A percentile compares a stretch with the other conserved stretches of the same genome.
Conservation (phyloP, 2,888 invertebrate species). For the Eremobia ochroleuca region DNA sequence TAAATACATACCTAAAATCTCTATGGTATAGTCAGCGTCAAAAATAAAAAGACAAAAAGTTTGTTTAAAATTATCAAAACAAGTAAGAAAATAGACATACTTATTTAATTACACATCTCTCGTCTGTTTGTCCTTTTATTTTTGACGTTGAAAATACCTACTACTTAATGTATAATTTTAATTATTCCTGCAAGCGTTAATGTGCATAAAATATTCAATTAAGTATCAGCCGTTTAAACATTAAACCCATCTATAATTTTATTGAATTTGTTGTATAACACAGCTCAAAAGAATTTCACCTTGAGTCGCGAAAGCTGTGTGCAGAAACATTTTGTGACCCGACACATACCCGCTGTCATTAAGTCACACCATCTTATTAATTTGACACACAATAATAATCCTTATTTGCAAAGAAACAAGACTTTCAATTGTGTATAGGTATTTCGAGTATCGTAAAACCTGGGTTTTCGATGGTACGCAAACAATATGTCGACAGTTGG, state of each 20-base stretch:
- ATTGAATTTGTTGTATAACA: constrained; percentile 52
- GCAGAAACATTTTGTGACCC: constrained; percentile 64
- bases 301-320: constrained; percentile 81
- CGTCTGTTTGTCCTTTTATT: not conserved
- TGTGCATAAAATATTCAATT: constrained; percentile 60
- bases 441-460: constrained; percentile 18
- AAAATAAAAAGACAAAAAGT: not conserved
- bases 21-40: not conserved
- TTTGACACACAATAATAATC: constrained; percentile 33
- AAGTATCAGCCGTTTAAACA: constrained; percentile 37
- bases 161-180: not conserved
- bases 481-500: constrained; percentile 40
- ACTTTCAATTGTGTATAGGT: not conserved
- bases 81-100: not conserved
- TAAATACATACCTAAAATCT: not conserved
- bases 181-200: constrained; percentile 11
- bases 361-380: constrained; percentile 35
- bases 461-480: constrained; percentile 39
- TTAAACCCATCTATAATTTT: constrained; percentile 45
- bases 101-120: not conserved
- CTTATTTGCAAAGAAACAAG: constrained; percentile 6
- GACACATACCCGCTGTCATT: constrained; percentile 33
- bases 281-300: constrained; percentile 80
- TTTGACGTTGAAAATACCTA: not conserved
- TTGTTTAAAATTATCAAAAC: not conserved